Evolutionary conservation across 2,797 vertebrate genomes (phyloP).

Genomic region (Oophaga sylvatica): DNA sequence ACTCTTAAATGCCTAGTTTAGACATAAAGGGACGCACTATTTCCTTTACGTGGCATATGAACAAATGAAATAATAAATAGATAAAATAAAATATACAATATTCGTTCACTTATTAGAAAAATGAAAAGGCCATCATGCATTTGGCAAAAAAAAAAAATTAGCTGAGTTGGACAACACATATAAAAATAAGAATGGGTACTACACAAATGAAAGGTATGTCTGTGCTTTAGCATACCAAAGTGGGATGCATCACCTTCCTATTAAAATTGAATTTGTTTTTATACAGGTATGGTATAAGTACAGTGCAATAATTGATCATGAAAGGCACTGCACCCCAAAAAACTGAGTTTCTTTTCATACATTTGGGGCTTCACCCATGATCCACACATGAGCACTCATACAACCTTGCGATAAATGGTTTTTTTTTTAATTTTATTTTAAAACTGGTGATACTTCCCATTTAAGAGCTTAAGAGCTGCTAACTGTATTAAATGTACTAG

Average conservation of each 20-base stretch:
- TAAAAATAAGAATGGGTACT: constrained; percentile 71
- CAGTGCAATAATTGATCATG: constrained; percentile 8
- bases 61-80: constrained; percentile 20
- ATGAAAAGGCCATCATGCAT: constrained; percentile 89
- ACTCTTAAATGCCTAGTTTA: constrained; percentile 65
- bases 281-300: constrained; percentile 17
- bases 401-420: background rate
- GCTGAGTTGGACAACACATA: constrained; percentile 73
- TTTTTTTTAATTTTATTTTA: background rate
- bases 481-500: constrained; percentile 8
- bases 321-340: constrained; percentile 45
- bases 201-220: constrained; percentile 69
- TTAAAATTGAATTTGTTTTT: background rate
- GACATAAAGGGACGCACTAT: background rate
- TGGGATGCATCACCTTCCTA: constrained; percentile 11
- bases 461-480: background rate
- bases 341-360: background rate
- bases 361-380: constrained; percentile 20
- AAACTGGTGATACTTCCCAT: constrained; percentile 24
- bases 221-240: constrained; percentile 47
- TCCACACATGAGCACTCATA: constrained; percentile 3
- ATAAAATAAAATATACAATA: constrained; percentile 24
- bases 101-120: constrained; percentile 59
- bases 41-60: constrained; percentile 57
- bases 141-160: constrained; percentile 79